Percentiles rank a stretch among this genome's conserved stretches.
Evolutionary conservation across 2,888 invertebrate species (phyloP).

Genomic region (Kuschelorhynchus macadamiae): DNA sequence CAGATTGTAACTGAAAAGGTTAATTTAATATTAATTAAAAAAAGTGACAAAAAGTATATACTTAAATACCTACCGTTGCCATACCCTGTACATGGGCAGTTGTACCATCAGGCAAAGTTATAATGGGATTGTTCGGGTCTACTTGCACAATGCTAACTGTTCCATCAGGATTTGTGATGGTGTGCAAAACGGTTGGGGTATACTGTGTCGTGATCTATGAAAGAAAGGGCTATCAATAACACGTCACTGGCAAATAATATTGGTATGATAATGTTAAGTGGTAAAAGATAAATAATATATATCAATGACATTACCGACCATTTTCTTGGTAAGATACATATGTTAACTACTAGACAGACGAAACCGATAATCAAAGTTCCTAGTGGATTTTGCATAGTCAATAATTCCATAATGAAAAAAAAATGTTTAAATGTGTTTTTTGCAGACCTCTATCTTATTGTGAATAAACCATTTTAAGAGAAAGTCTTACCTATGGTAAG

Average conservation of each 20-base stretch:
- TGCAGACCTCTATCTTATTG: no score
- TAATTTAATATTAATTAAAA: background rate
- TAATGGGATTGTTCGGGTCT: slow-evolving; percentile 93
- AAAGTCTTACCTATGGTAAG: no score
- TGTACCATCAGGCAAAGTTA: slow-evolving; percentile 95
- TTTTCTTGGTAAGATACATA: no score
- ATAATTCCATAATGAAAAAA: no score
- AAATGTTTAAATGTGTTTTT: no score
- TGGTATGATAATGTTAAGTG: no score
- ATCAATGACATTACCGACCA: no score
- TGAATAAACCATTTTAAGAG: no score
- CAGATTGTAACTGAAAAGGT: slow-evolving; percentile 73
- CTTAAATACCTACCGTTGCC: slow-evolving; percentile 70
- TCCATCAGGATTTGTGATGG: slow-evolving; percentile 96
- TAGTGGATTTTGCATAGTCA: no score
- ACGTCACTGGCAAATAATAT: slow-evolving; percentile 5
- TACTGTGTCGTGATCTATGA: slow-evolving; percentile 77
- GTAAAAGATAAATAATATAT: no score
- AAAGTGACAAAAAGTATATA: background rate
- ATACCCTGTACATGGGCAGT: slow-evolving; percentile 93
- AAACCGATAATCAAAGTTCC: no score
- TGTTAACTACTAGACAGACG: no score
- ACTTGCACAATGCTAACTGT: slow-evolving; percentile 96
- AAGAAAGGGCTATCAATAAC: slow-evolving; percentile 8
- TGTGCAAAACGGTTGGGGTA: slow-evolving; percentile 92